phyloP scores from a whole-genome alignment of 2,797 vertebrate species.

The Rhinoraja longicauda region DNA sequence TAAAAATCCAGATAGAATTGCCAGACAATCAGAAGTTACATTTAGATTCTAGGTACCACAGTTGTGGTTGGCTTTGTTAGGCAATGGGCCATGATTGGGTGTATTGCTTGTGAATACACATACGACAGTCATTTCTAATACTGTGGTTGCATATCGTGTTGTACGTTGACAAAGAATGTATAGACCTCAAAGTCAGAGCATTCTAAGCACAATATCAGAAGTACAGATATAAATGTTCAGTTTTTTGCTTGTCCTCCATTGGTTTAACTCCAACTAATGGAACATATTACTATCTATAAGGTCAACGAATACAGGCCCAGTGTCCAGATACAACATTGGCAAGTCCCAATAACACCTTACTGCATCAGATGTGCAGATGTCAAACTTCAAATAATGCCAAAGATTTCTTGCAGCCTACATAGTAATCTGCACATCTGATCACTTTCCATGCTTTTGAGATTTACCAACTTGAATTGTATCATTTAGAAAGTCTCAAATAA shows the following conservation, averaged over 20 bases:
- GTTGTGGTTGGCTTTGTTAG: neutral
- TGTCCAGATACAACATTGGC: neutral
- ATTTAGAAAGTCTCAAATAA: neutral
- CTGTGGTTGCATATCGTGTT: constrained; percentile 1
- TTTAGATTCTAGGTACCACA: neutral
- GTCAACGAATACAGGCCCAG: neutral
- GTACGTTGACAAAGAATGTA: neutral
- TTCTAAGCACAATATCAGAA: neutral
- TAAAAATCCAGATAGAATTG: neutral
- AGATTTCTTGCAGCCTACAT: neutral
- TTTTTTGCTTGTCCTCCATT: neutral
- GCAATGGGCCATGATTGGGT: neutral
- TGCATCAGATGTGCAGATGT: neutral
- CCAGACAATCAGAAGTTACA: neutral
- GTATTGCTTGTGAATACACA: constrained; percentile 9
- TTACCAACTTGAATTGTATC: neutral
- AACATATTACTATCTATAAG: neutral
- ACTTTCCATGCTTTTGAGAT: neutral
- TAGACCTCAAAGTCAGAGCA: neutral
- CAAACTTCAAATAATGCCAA: neutral
- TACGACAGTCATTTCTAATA: constrained; percentile 13
- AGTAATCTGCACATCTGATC: neutral
- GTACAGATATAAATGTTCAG: neutral
- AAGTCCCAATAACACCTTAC: neutral
- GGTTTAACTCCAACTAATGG: neutral